phyloP scores from a whole-genome alignment of 2,888 invertebrate genomes.

The Drosophila ustulata region DNA sequence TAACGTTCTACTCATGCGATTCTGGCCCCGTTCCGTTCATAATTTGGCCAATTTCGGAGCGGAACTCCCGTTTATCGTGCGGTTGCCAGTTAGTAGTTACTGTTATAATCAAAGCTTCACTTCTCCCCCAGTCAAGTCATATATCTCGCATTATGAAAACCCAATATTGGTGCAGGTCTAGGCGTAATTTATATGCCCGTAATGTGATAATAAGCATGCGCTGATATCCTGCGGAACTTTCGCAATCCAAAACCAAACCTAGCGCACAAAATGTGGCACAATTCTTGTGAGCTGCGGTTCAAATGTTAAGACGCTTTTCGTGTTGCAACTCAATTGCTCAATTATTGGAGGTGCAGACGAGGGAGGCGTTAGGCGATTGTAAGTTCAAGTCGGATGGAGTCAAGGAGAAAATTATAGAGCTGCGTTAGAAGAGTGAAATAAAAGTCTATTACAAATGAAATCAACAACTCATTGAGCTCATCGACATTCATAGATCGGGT shows the following conservation, averaged over 20 bases:
- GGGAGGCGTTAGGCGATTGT: constrained; percentile 8
- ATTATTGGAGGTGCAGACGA: constrained; percentile 65
- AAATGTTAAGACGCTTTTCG: constrained; percentile 81
- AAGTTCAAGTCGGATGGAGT: not conserved
- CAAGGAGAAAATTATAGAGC: constrained; percentile 65
- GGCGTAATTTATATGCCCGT: constrained; percentile 76
- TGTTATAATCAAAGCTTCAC: constrained; percentile 19
- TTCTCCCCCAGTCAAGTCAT: not conserved
- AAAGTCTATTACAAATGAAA: constrained; percentile 80
- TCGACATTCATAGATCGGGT: constrained; percentile 58
- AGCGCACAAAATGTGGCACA: constrained; percentile 19
- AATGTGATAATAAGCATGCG: constrained; percentile 79
- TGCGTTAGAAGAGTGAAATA: constrained; percentile 78
- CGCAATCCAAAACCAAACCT: constrained; percentile 36
- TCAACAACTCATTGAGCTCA: constrained; percentile 81
- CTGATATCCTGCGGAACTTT: constrained; percentile 81
- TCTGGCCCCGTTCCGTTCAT: constrained; percentile 14
- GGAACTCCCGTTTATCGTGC: constrained; percentile 64
- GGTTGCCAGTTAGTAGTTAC: constrained; percentile 18
- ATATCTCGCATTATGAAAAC: constrained; percentile 63
- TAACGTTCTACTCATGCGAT: constrained; percentile 15
- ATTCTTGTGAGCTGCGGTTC: constrained; percentile 50
- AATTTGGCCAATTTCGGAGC: constrained; percentile 49
- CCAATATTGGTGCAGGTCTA: constrained; percentile 60
- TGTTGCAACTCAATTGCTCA: constrained; percentile 80